A percentile compares a stretch with the other conserved stretches of the same genome.
Evolutionary conservation across 2,797 vertebrate genomes (phyloP).

Genomic region (Bufotes viridis): DNA sequence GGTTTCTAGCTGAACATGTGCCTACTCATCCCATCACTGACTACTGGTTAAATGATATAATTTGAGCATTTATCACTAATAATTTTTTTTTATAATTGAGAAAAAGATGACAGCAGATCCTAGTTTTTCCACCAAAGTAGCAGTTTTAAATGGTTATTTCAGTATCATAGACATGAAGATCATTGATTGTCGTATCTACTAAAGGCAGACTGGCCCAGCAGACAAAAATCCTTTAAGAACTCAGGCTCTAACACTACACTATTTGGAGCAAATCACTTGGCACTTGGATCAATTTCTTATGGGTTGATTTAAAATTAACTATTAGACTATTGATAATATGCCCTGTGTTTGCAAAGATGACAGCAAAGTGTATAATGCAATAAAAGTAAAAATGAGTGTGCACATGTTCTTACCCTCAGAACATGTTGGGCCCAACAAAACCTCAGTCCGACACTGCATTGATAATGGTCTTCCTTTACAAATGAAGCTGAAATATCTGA

Average conservation of each 20-base stretch:
- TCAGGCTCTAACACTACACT: neutral
- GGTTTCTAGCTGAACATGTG: neutral
- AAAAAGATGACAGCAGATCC: too few species aligned
- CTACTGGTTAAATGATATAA: too few species aligned
- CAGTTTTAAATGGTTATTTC: too few species aligned
- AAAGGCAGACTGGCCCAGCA: neutral
- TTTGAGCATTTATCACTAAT: neutral
- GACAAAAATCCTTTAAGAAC: neutral
- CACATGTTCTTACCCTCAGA: neutral
- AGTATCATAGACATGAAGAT: too few species aligned
- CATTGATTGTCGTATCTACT: neutral
- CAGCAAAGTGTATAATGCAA: neutral
- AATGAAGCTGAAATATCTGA: neutral
- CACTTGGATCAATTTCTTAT: neutral
- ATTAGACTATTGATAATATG: neutral
- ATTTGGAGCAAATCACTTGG: neutral
- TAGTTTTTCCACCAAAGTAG: too few species aligned
- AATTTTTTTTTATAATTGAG: neutral
- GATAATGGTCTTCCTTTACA: neutral
- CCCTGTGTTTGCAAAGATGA: neutral
- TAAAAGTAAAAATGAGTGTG: neutral
- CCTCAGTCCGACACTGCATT: neutral
- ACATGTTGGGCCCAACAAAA: neutral
- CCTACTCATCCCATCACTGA: neutral
- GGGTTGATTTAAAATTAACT: neutral